Conservation (phyloP, 30 jellyfish, hydroid and myxozoan genomes). For the Aurelia sp. region DNA sequence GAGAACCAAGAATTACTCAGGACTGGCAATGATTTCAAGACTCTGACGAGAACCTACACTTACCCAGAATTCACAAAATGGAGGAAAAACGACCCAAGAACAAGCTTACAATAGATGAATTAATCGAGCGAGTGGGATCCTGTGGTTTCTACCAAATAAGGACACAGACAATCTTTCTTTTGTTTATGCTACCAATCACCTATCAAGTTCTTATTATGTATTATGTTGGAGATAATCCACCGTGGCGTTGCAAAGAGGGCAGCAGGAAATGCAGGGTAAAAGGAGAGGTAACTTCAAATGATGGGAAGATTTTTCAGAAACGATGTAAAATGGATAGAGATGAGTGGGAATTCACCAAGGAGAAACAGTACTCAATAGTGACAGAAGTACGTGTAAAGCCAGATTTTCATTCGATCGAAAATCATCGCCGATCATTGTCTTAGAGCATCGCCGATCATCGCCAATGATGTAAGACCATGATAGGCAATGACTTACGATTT, state of each 20-base stretch:
- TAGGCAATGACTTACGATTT: too few species aligned
- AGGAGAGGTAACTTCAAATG: slow-evolving; percentile 45
- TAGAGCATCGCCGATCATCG: too few species aligned
- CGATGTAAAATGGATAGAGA: slow-evolving; percentile 65
- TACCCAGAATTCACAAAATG: neutral
- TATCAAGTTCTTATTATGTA: slow-evolving; percentile 79
- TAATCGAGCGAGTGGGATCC: slow-evolving; percentile 73
- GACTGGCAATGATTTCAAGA: too few species aligned
- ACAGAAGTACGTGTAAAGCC: slow-evolving; percentile 75
- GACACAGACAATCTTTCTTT: slow-evolving; percentile 59
- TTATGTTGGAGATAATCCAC: slow-evolving; percentile 80
- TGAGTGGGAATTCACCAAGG: slow-evolving; percentile 80
- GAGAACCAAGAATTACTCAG: too few species aligned
- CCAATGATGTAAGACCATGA: too few species aligned
- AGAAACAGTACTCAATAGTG: slow-evolving; percentile 60
- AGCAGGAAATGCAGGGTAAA: slow-evolving; percentile 34
- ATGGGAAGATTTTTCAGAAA: slow-evolving; percentile 18
- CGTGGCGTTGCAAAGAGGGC: slow-evolving; percentile 80
- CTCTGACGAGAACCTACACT: too few species aligned
- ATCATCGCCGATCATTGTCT: too few species aligned
- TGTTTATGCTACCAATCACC: slow-evolving; percentile 72
- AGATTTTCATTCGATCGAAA: too few species aligned
- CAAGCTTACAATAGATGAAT: slow-evolving; percentile 35
- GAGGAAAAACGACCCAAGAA: slow-evolving; percentile 14
- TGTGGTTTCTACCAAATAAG: slow-evolving; percentile 79